Evolutionary conservation across 92 coral and sea anemone species (phyloP).

Genomic region (Epizoanthus rinbou): DNA sequence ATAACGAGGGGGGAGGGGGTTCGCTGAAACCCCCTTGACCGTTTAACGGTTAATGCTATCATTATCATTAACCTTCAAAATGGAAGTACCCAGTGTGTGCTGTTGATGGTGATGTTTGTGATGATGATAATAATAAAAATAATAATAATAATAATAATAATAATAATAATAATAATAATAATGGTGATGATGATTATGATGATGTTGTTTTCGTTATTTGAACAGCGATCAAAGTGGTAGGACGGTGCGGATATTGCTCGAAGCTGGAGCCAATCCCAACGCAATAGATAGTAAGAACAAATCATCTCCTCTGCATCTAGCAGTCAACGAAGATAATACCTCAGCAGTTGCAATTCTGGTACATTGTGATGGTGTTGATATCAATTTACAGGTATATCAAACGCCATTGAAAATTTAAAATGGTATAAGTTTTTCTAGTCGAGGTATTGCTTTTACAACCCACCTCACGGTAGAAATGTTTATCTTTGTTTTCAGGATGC

Average conservation of each 20-base stretch:
- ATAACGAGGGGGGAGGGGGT: too few species aligned
- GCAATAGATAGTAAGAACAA: not conserved
- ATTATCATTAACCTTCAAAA: too few species aligned
- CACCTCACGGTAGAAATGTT: too few species aligned
- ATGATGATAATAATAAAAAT: too few species aligned
- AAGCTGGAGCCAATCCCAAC: not conserved
- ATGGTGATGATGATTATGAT: not conserved
- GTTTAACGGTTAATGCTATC: too few species aligned
- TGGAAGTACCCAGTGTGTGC: too few species aligned
- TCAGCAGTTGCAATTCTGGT: not conserved
- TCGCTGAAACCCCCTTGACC: too few species aligned
- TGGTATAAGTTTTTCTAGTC: too few species aligned
- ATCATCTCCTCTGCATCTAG: not conserved
- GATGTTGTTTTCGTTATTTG: not conserved
- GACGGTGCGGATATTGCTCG: not conserved
- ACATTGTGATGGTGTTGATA: not conserved
- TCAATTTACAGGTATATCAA: not conserved
- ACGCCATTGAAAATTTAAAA: too few species aligned
- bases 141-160: not conserved
- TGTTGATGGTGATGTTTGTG: too few species aligned
- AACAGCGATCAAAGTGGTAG: not conserved
- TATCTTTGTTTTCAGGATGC: not conserved
- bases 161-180: too few species aligned
- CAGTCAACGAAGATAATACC: not conserved
- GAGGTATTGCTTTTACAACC: too few species aligned